A percentile compares a stretch with the other conserved stretches of the same genome.
These are phyloP conservation scores for Philhelius pedissequus DNA, from an alignment of 2,888 invertebrate genomes.

Conservation along the genomic window DNA sequence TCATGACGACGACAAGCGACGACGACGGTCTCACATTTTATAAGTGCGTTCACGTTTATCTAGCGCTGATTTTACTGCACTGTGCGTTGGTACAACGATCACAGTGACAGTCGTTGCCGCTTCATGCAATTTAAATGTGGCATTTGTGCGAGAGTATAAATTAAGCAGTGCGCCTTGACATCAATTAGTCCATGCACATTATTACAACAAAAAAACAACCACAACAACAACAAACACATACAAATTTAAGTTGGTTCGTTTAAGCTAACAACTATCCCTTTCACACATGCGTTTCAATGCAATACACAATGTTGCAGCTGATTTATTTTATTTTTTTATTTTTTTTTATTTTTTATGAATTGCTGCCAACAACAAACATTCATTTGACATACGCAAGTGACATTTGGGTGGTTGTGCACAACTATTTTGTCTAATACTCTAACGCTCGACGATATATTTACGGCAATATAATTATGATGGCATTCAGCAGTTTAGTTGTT, in stretches of 20 bases:
- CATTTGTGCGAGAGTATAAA: slow-evolving; percentile 72
- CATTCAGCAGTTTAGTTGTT: slow-evolving; percentile 29
- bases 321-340: slow-evolving; percentile 7
- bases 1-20: too few relatives aligned
- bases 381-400: slow-evolving; percentile 63
- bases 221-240: neutral
- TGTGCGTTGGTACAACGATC: slow-evolving; percentile 41
- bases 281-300: slow-evolving; percentile 39
- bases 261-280: slow-evolving; percentile 29
- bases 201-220: slow-evolving; percentile 9
- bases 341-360: neutral
- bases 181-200: slow-evolving; percentile 72
- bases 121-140: slow-evolving; percentile 67
- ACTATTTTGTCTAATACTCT: slow-evolving; percentile 18
- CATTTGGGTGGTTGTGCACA: slow-evolving; percentile 62
- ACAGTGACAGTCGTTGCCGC: slow-evolving; percentile 47
- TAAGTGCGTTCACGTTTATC: slow-evolving; percentile 62
- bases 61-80: slow-evolving; percentile 2
- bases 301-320: slow-evolving; percentile 11
- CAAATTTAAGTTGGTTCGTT: neutral
- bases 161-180: slow-evolving; percentile 76
- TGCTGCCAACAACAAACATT: slow-evolving; percentile 43
- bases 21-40: slow-evolving; percentile 48
- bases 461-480: slow-evolving; percentile 61
- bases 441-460: slow-evolving; percentile 12